Conservation (phyloP, 2,888 invertebrate genomes). For the Odontothrips loti region DNA sequence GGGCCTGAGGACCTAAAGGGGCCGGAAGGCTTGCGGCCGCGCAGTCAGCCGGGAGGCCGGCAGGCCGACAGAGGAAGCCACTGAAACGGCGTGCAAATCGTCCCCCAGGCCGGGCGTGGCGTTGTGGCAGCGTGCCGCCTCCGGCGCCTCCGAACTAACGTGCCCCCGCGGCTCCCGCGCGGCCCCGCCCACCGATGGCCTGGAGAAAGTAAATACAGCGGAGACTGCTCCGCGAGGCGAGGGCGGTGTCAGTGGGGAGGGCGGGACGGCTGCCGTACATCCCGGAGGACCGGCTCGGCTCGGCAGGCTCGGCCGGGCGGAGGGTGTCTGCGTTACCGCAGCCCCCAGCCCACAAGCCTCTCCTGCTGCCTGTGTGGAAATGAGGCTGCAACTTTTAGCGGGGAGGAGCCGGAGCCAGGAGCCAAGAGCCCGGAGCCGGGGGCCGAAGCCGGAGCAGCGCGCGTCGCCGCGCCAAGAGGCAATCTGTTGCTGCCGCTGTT, state of each 20-base stretch:
- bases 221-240: background rate
- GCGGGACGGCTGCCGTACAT: background rate
- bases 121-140: background rate
- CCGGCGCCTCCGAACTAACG: background rate
- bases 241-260: background rate
- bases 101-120: background rate
- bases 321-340: too few relatives aligned
- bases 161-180: background rate
- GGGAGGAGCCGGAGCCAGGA: background rate
- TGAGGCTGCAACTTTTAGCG: constrained; percentile 2
- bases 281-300: background rate
- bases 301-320: too few relatives aligned
- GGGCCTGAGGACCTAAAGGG: too few relatives aligned
- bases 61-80: too few relatives aligned
- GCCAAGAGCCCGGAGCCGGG: background rate
- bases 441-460: background rate
- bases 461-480: background rate
- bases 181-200: background rate
- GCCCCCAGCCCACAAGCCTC: background rate
- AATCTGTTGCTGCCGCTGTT: background rate
- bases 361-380: background rate
- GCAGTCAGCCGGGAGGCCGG: background rate
- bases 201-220: constrained; percentile 1
- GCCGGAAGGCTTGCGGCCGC: background rate
- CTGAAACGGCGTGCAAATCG: background rate